Base-by-base conservation (phyloP, 2,113 vertebrate species). In the Gallinago jamesoni region DNA sequence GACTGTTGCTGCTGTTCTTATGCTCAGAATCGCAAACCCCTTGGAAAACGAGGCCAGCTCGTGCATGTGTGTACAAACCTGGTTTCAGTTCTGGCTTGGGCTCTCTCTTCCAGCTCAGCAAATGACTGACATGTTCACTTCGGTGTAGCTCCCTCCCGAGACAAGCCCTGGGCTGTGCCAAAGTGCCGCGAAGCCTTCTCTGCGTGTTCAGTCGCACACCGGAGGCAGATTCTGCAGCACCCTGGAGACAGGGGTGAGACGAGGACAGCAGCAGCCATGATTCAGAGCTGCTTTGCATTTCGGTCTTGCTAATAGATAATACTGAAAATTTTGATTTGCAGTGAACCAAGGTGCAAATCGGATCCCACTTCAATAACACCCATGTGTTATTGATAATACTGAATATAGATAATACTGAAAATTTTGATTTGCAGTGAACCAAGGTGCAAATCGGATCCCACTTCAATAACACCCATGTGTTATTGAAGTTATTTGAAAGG, bases 81-180 rank as follows among this genome's bases (percentile, higher is more conserved):
- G 59, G 52, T 41, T 89, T 95, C 77, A 89, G 41, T 67, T 82
- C 80, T 91, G 94, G 56, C 84, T 80, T 77, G 63, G 56, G 79
- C 93, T 78, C 59, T 93, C 47, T 91, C 62, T 95, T 93, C 50
- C 90, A 90, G 91, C 85, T 97, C 90, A 89, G 91, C 70, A 45
- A 96, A 67, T 76, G 93, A 84, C 74, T 95, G 96, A 85, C 87
- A 68, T 89, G 89, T 91, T 96, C 93, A 53, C n/a, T 95, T 90
- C 4, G 93, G 87, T 57, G 52, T 6, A 80, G 80, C 67, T 94
- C 89, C 87, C 82, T 75, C 89, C 60, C 0, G 3, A 96, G 87
- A 83, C 53, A 30, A 80, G 82, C 89, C 1, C 20, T 77, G 56
- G 86, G 82, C 41, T 88, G 66, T 91, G 94, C 90, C 86, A 55